phyloP scores from a whole-genome alignment of 1,140 invertebrate species.

The Metopolophium dirhodum region DNA sequence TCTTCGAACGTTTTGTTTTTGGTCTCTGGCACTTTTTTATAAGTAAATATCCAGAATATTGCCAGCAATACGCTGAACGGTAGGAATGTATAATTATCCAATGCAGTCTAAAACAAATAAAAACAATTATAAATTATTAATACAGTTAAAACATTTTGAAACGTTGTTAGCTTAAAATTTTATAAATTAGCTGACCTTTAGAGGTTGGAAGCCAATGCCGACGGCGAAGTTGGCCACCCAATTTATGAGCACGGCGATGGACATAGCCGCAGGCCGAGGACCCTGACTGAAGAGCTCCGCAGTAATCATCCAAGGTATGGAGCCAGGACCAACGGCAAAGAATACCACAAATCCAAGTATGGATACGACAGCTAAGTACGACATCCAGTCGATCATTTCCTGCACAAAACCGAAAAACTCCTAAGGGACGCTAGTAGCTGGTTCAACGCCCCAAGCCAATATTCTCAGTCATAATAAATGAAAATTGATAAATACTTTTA shows the following conservation, averaged over 20 bases:
- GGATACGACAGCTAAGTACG: slow-evolving; percentile 91
- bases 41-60: slow-evolving; percentile 97
- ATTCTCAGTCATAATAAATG: slow-evolving; percentile 43
- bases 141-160: background rate
- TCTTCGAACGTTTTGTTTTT: slow-evolving; percentile 99
- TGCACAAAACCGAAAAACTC: slow-evolving; percentile 94
- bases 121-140: background rate
- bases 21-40: slow-evolving; percentile 97
- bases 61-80: slow-evolving; percentile 95
- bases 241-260: slow-evolving; percentile 96
- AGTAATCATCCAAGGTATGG: slow-evolving; percentile 99
- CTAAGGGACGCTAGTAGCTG: slow-evolving; percentile 68
- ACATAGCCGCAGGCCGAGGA: slow-evolving; percentile 95
- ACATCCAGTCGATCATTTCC: slow-evolving; percentile 98
- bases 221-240: slow-evolving; percentile 98
- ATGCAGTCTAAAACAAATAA: slow-evolving; percentile 72
- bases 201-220: slow-evolving; percentile 91
- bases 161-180: background rate
- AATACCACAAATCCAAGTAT: slow-evolving; percentile 95
- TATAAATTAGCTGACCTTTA: slow-evolving; percentile 74
- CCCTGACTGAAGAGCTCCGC: slow-evolving; percentile 98
- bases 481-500: background rate
- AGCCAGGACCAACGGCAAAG: slow-evolving; percentile 94
- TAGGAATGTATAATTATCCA: slow-evolving; percentile 96
- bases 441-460: slow-evolving; percentile 42